These are phyloP conservation scores for Lathamus discolor DNA, from an alignment of 2,113 vertebrate genomes.

Conservation along the genomic window DNA sequence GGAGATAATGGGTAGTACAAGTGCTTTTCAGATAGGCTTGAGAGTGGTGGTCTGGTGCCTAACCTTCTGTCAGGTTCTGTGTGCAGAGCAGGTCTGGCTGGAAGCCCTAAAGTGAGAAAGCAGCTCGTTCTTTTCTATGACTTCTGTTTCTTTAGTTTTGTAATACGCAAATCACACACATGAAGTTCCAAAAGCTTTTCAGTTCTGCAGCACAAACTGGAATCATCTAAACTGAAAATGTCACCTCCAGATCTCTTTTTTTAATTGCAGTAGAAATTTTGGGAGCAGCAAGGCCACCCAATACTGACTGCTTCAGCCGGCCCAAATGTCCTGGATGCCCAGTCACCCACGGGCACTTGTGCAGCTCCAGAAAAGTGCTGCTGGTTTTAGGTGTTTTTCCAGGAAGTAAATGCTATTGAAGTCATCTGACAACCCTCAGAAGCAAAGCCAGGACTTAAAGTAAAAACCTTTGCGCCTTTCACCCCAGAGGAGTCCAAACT, in stretches of 20 bases:
- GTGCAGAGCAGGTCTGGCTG: background rate
- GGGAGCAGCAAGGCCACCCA: background rate
- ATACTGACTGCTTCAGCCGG: background rate
- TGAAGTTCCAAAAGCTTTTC: background rate
- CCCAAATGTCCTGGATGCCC: background rate
- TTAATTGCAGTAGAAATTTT: background rate
- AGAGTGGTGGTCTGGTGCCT: background rate
- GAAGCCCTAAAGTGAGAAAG: background rate
- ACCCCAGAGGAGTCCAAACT: background rate
- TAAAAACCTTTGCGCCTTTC: background rate
- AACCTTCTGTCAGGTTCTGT: background rate
- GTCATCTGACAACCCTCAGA: background rate
- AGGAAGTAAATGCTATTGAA: background rate
- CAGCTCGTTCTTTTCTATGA: background rate
- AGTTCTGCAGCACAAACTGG: background rate
- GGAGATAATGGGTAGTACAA: background rate
- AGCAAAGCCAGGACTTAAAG: background rate
- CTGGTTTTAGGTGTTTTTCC: background rate
- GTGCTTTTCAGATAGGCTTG: background rate
- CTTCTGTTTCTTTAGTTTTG: background rate
- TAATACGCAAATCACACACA: background rate
- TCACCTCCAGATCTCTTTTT: background rate
- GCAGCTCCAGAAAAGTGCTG: accelerated
- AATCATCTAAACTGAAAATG: background rate
- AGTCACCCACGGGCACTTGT: background rate